Conservation (phyloP, 2,797 vertebrate genomes). For the Holocentrus rufus region DNA sequence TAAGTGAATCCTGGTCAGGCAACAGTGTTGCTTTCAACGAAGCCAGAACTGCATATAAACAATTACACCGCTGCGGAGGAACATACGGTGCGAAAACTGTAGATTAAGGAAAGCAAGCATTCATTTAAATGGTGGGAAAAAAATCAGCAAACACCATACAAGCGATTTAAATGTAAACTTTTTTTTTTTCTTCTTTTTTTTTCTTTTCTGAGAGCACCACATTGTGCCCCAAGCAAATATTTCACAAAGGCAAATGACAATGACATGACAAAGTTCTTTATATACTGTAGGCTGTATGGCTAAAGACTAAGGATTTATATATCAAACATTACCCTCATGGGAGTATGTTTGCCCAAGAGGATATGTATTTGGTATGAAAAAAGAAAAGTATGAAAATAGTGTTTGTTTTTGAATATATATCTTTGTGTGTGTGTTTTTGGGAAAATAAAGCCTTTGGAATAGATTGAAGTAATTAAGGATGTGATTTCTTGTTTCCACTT, state of each 20-base stretch:
- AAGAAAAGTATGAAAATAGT: conserved; percentile 59
- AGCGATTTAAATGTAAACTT: conserved; percentile 23
- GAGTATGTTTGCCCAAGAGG: conserved; percentile 52
- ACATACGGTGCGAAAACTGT: conserved; percentile 12
- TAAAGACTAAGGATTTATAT: conserved; percentile 56
- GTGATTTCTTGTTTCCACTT: neutral
- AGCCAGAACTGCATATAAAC: neutral
- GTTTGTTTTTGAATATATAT: conserved; percentile 6
- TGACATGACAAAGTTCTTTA: conserved; percentile 53
- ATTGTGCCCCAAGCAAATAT: conserved; percentile 2
- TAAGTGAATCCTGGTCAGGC: conserved; percentile 35
- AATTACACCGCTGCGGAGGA: neutral
- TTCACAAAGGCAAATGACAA: conserved; percentile 26
- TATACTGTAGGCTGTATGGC: conserved; percentile 70
- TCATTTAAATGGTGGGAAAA: neutral
- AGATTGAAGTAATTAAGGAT: conserved; percentile 20
- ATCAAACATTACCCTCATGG: conserved; percentile 54
- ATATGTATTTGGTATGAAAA: conserved; percentile 62
- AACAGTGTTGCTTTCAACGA: conserved; percentile 33
- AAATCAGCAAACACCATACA: neutral
- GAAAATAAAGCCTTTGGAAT: conserved; percentile 54
- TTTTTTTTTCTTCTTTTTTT: conserved; percentile 22
- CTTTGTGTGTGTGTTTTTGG: neutral
- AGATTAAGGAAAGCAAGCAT: neutral
- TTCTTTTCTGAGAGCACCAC: too few relatives aligned